phyloP scores from a whole-genome alignment of 2,797 vertebrate species.

The Takifugu ocellatus region DNA sequence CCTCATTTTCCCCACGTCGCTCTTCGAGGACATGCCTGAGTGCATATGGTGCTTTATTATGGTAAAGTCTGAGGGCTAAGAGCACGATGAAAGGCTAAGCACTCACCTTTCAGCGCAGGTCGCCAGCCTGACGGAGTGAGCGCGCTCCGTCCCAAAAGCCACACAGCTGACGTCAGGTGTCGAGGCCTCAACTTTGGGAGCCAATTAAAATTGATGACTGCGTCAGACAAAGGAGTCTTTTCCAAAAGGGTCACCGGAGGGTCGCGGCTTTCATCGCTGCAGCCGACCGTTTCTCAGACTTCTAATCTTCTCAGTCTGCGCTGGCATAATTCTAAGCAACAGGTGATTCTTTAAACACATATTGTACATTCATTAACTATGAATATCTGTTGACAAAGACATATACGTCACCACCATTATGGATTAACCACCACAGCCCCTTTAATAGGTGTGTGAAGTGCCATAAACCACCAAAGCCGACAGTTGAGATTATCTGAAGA shows the following conservation, averaged over 20 bases:
- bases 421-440: no score
- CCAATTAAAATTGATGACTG: no score
- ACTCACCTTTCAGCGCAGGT: conserved; percentile 14
- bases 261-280: conserved; percentile 32
- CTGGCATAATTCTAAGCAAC: neutral
- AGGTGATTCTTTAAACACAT: neutral
- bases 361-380: no score
- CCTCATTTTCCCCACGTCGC: conserved; percentile 17
- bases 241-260: neutral
- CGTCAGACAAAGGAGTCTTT: conserved; percentile 31
- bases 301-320: no score
- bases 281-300: conserved; percentile 7
- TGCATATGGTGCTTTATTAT: conserved; percentile 21
- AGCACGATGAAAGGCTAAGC: conserved; percentile 18
- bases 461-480: no score
- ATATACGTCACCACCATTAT: no score
- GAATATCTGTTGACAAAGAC: no score
- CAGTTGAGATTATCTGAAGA: no score
- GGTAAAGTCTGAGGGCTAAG: conserved; percentile 34
- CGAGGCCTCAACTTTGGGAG: no score
- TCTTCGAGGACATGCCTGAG: conserved; percentile 35
- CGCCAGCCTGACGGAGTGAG: neutral
- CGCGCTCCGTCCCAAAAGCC: neutral
- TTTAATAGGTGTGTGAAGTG: no score
- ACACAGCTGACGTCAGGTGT: no score